Percentiles rank a stretch among this genome's conserved stretches.
Conservation (phyloP, 2,888 invertebrate species). For the Apotomis capreana region DNA sequence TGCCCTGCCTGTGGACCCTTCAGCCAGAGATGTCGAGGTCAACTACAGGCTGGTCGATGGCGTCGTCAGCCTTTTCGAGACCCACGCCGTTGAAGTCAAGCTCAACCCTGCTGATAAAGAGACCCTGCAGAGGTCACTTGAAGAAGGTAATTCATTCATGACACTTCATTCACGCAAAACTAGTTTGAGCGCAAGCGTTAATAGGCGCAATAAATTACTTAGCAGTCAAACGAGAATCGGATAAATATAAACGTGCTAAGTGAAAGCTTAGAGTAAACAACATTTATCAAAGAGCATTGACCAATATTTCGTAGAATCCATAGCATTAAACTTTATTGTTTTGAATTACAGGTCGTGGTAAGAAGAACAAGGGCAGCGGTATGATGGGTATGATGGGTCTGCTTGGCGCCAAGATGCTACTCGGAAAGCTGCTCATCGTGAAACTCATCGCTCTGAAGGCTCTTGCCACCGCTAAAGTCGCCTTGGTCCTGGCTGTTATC, state of each 20-base stretch:
- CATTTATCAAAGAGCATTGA: slow-evolving; percentile 33
- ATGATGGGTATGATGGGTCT: slow-evolving; percentile 88
- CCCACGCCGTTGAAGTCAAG: slow-evolving; percentile 91
- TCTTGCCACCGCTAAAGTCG: slow-evolving; percentile 91
- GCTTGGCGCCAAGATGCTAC: slow-evolving; percentile 71
- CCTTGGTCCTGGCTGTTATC: slow-evolving; percentile 88
- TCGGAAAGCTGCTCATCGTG: slow-evolving; percentile 86
- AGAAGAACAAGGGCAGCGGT: slow-evolving; percentile 87
- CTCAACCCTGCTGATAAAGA: slow-evolving; percentile 89
- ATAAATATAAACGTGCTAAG: slow-evolving; percentile 35
- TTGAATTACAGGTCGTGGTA: slow-evolving; percentile 85
- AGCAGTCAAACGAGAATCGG: slow-evolving; percentile 24
- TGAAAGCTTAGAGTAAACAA: slow-evolving; percentile 36
- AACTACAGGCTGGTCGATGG: slow-evolving; percentile 89
- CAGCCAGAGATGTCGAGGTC: slow-evolving; percentile 88
- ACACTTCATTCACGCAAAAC: slow-evolving; percentile 27
- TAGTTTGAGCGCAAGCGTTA: slow-evolving; percentile 9
- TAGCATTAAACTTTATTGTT: slow-evolving; percentile 14
- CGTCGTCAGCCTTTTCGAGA: slow-evolving; percentile 88
- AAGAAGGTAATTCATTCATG: slow-evolving; percentile 86
- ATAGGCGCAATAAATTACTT: slow-evolving; percentile 32
- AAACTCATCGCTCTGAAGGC: slow-evolving; percentile 93
- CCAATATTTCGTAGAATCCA: slow-evolving; percentile 9
- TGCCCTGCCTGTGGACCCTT: slow-evolving; percentile 87
- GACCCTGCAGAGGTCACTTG: slow-evolving; percentile 90